Conservation (phyloP, 1,140 invertebrate genomes). For the Scaptomyza montana region DNA sequence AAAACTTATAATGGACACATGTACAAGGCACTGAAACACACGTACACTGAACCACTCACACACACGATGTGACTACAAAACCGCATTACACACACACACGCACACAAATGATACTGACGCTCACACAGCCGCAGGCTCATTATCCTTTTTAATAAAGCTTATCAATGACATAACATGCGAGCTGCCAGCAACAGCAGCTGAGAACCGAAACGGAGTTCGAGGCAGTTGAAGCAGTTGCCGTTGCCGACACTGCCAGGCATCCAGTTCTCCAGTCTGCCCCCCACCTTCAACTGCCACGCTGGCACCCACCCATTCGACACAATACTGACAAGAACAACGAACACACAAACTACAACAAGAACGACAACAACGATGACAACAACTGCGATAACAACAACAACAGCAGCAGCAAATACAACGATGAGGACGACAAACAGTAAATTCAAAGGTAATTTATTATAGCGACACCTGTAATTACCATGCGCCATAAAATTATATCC, state of each 20-base stretch:
- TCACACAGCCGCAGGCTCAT: constrained; percentile 70
- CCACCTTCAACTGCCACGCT: background rate
- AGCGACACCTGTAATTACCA: constrained; percentile 82
- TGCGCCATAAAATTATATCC: constrained; percentile 76
- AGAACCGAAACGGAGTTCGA: background rate
- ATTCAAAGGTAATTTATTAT: constrained; percentile 82
- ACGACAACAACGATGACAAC: constrained; percentile 33
- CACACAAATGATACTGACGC: constrained; percentile 20
- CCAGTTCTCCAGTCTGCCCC: constrained; percentile 10
- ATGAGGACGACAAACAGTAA: constrained; percentile 76
- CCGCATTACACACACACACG: constrained; percentile 21
- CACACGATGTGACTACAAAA: constrained; percentile 14
- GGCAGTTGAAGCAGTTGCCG: constrained; percentile 28
- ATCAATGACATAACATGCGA: constrained; percentile 79
- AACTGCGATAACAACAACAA: constrained; percentile 25
- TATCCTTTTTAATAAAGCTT: constrained; percentile 83
- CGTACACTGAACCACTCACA: background rate
- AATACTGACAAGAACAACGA: constrained; percentile 65
- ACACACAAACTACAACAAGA: constrained; percentile 36
- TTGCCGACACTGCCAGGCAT: constrained; percentile 29
- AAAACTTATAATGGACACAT: constrained; percentile 80
- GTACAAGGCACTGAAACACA: constrained; percentile 49
- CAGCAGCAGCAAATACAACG: constrained; percentile 46
- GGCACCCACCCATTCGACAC: constrained; percentile 23
- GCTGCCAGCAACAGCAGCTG: constrained; percentile 59